Evolutionary conservation across 1,140 invertebrate species (phyloP).

Genomic region (Zaprionus capensis): DNA sequence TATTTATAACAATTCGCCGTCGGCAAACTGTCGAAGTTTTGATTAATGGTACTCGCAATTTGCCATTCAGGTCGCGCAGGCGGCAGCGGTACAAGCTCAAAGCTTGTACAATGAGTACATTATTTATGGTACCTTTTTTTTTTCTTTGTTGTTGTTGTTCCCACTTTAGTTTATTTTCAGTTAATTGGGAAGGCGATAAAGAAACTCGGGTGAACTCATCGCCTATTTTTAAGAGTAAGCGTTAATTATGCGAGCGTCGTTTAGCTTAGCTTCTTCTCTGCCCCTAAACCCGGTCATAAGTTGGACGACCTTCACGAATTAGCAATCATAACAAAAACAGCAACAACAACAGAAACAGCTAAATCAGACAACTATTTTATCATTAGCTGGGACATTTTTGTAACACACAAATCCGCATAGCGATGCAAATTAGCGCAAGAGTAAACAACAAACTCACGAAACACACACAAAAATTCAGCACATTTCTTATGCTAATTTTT

Average conservation of each 20-base stretch:
- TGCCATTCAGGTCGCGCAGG: conserved; percentile 47
- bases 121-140: conserved; percentile 40
- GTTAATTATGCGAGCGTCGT: conserved; percentile 43
- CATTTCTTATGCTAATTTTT: conserved; percentile 82
- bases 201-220: conserved; percentile 70
- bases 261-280: neutral
- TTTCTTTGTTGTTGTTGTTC: neutral
- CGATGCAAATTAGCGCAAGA: conserved; percentile 69
- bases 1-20: conserved; percentile 53
- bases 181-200: conserved; percentile 33
- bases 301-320: conserved; percentile 68
- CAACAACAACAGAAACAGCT: conserved; percentile 9
- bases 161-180: neutral
- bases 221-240: conserved; percentile 72
- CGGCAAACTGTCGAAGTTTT: conserved; percentile 48
- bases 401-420: conserved; percentile 79
- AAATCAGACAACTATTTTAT: conserved; percentile 39
- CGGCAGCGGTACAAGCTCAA: conserved; percentile 40
- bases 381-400: conserved; percentile 58
- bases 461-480: conserved; percentile 58
- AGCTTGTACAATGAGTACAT: conserved; percentile 35
- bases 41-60: conserved; percentile 70
- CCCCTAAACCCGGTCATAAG: conserved; percentile 48
- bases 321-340: conserved; percentile 15
- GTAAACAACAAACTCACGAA: conserved; percentile 27